Evolutionary conservation across 2,113 vertebrate species (phyloP).

Genomic region (Phainopepla nitens): DNA sequence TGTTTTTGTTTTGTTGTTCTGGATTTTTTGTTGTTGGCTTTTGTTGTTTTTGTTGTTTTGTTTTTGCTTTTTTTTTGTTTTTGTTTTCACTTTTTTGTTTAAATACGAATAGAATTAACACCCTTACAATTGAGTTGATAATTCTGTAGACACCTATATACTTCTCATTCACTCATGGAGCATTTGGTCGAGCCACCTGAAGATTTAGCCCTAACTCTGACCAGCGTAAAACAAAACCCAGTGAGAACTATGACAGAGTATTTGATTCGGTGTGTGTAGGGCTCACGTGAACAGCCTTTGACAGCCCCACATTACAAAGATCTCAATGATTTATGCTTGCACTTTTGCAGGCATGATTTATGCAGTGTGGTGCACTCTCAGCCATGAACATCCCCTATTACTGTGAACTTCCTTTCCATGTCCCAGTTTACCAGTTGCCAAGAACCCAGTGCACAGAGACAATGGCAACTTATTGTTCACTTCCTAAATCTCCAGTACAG

Average conservation of each 20-base stretch:
- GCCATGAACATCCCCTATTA: neutral
- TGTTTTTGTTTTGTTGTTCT: neutral
- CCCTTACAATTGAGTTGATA: neutral
- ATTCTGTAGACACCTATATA: neutral
- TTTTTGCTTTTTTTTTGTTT: neutral
- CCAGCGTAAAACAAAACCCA: neutral
- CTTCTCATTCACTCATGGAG: neutral
- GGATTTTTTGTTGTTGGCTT: no score
- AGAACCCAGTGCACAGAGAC: neutral
- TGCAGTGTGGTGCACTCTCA: neutral
- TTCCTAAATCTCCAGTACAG: conserved; percentile 18
- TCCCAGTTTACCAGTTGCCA: neutral
- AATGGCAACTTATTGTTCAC: neutral
- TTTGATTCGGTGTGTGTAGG: neutral
- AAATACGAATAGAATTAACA: neutral
- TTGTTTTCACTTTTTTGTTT: neutral
- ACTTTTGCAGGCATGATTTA: neutral
- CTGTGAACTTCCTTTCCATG: neutral
- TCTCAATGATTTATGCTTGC: neutral
- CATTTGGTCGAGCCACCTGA: neutral
- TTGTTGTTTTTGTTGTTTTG: no score
- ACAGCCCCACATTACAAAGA: neutral
- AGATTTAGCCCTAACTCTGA: neutral
- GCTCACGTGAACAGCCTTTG: neutral
- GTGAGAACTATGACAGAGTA: neutral